Evolutionary conservation across 2,888 invertebrate genomes (phyloP).

Genomic region (Athalia circularis): DNA sequence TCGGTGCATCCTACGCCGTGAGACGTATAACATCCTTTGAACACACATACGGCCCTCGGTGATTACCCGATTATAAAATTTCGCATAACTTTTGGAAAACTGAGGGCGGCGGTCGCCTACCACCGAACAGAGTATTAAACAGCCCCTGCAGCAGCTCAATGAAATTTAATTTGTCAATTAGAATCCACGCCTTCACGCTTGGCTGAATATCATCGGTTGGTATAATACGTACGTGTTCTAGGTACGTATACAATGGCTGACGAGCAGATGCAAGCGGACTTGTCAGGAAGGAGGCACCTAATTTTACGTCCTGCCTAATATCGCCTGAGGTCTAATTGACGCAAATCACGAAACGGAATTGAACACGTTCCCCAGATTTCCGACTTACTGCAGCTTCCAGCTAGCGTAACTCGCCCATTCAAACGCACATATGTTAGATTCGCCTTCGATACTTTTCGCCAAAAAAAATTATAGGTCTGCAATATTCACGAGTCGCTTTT

Average conservation of each 20-base stretch:
- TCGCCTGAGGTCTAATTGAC: conserved; percentile 39
- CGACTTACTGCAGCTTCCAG: conserved; percentile 14
- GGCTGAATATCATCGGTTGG: conserved; percentile 60
- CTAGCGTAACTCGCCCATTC: background rate
- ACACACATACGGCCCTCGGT: background rate
- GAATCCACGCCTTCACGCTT: conserved; percentile 71
- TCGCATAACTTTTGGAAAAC: conserved; percentile 2
- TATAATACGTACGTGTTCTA: background rate
- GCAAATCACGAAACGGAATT: conserved; percentile 39
- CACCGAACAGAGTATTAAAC: background rate
- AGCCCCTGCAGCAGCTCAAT: conserved; percentile 42
- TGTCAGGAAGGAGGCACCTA: conserved; percentile 29
- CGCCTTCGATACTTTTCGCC: background rate
- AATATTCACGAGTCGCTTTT: no score
- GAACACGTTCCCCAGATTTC: conserved; percentile 26
- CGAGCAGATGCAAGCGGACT: conserved; percentile 40
- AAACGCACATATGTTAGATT: background rate
- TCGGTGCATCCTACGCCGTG: background rate
- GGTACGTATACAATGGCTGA: background rate
- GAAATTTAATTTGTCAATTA: conserved; percentile 74
- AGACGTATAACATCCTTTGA: background rate
- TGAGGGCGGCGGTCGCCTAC: background rate
- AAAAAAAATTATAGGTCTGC: background rate
- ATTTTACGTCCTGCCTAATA: conserved; percentile 38
- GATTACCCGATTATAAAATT: background rate